Base-by-base conservation (phyloP, 37 sponge, comb jelly and placozoan genomes). In the Mnemiopsis leidyi region DNA sequence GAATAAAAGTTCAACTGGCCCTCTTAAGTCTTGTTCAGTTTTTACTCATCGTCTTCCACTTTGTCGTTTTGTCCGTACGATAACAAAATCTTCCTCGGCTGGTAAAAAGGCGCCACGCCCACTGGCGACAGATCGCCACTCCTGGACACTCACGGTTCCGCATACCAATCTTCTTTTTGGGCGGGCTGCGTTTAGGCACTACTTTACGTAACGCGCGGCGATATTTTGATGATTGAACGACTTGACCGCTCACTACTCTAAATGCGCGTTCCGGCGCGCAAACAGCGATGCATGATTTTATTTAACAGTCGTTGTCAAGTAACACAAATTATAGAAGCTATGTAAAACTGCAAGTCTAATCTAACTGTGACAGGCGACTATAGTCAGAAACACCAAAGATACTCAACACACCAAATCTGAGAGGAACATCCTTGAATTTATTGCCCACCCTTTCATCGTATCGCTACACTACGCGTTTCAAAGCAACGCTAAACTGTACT, bases 391-490 rank as follows among this genome's bases (percentile, higher is more conserved):
- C 94, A 94, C 95, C 73, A 98, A 98, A 88, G 99, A 98, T 69
- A 98, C 97, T 9, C 93, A 96, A 16, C 99, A 98, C 77, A 98
- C 99, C 25, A 98, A 97, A 83, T 93, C 97, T 26, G 99, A 98
- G 95, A 94, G 99, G 23, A 93, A 95, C 73, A 96, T 98, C 61
- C 92, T 98, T 35, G 99, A 98, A 83, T 73, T 36, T 71, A 38
- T 69, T 1, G 93, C 96, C 94, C 95, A 96, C 92, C 97, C 99
- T 0, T 98, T 97, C 90, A 98, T 98, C 30, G 99, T 98, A 26
- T 83, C 93, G 69, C 94, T 98, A 0, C 93, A 75, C 76, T 98
- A 98, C 83, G 99, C 99, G 23, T 98, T 98, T 40, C 99, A 98
- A 73, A 98, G 96, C 39, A 94, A 96, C 83, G 96, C 95, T 16